Conservation (phyloP, 2,888 invertebrate species). For the Asteroscopus sphinx region DNA sequence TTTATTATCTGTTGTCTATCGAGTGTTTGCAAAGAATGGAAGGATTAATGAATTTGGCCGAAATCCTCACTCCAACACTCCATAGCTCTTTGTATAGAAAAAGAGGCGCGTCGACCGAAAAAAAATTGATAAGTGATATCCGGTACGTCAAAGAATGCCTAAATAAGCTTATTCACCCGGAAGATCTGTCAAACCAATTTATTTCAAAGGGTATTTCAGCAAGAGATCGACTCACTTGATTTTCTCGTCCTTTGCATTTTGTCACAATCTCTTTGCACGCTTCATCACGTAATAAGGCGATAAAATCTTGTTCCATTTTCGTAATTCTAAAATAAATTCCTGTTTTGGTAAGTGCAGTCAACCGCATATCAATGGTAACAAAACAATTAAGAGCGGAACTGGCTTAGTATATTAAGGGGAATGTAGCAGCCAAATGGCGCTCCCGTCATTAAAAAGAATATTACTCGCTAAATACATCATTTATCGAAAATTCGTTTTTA, state of each 20-base stretch:
- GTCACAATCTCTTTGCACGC: conserved; percentile 10
- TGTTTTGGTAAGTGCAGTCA: no score
- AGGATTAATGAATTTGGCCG: conserved; percentile 6
- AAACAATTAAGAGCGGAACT: no score
- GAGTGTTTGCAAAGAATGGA: not conserved
- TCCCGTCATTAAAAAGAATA: no score
- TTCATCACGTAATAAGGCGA: conserved; percentile 9
- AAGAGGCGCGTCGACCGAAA: conserved; percentile 1
- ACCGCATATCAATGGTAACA: no score
- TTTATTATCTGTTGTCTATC: not conserved
- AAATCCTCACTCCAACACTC: not conserved
- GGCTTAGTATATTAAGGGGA: no score
- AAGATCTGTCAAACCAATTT: conserved; percentile 38
- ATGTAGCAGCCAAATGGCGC: no score
- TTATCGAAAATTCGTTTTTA: no score
- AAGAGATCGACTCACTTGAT: conserved; percentile 18
- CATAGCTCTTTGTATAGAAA: not conserved
- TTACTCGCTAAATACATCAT: no score
- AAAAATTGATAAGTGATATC: conserved; percentile 13
- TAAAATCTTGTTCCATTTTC: conserved; percentile 1
- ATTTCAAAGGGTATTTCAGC: conserved; percentile 22
- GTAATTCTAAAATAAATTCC: conserved; percentile 1
- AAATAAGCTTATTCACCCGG: conserved; percentile 24
- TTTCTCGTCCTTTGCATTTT: conserved; percentile 24
- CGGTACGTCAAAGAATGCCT: conserved; percentile 3